phyloP scores from a whole-genome alignment of 2,888 invertebrate species.

The Acrobasis suavella region DNA sequence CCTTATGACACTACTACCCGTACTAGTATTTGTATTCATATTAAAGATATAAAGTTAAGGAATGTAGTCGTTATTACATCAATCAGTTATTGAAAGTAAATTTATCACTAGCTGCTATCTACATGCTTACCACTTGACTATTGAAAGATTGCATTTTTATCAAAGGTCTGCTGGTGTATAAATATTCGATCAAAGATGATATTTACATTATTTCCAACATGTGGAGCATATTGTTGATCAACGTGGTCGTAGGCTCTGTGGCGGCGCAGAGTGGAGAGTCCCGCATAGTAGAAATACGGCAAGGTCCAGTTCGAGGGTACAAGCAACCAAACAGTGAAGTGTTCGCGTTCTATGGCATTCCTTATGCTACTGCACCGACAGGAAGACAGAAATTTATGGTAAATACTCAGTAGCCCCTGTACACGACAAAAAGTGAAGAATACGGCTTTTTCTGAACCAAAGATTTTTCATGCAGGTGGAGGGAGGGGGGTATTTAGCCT shows the following conservation, averaged over 20 bases:
- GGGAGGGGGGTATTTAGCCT: no score
- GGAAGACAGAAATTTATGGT: conserved; percentile 53
- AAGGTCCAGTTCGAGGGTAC: conserved; percentile 51
- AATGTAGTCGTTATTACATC: no score
- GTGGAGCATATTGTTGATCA: not conserved
- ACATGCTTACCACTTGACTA: no score
- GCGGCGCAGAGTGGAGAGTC: conserved; percentile 21
- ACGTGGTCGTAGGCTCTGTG: not conserved
- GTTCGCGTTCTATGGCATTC: conserved; percentile 52
- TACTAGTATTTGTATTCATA: no score
- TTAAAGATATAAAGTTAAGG: no score
- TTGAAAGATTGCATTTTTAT: no score
- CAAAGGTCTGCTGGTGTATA: not conserved
- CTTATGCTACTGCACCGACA: conserved; percentile 58
- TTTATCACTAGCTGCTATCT: no score
- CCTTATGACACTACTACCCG: no score
- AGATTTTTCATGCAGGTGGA: no score
- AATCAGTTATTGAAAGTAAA: not conserved
- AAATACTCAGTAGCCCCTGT: no score
- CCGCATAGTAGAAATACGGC: conserved; percentile 38
- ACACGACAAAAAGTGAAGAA: no score
- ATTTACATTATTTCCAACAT: not conserved
- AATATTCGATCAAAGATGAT: not conserved
- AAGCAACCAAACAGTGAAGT: conserved; percentile 38
- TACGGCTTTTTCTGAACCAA: no score